Conservation (phyloP, 2,113 vertebrate genomes). For the Poecilia latipinna region DNA sequence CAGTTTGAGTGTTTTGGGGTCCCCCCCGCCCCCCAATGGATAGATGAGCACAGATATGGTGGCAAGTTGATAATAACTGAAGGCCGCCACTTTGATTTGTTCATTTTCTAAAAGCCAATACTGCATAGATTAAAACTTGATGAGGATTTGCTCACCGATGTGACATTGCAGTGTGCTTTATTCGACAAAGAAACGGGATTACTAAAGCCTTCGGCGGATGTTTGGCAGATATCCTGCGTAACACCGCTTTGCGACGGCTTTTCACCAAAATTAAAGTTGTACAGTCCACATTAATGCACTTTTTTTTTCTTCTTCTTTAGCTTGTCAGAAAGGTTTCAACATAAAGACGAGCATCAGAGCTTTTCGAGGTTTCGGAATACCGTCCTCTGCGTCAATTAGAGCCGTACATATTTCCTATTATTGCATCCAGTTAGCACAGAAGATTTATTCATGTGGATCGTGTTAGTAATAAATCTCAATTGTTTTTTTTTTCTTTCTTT, state of each 20-base stretch:
- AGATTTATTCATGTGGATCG: conserved; percentile 56
- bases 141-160: conserved; percentile 34
- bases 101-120: conserved; percentile 26
- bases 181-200: conserved; percentile 44
- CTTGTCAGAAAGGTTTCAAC: conserved; percentile 13
- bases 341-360: conserved; percentile 47
- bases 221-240: conserved; percentile 50
- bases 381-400: conserved; percentile 67
- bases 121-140: conserved; percentile 31
- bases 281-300: conserved; percentile 44
- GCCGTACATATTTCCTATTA: conserved; percentile 48
- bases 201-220: conserved; percentile 31
- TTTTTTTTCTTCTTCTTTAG: not conserved
- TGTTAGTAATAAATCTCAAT: conserved; percentile 59
- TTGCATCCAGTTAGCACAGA: conserved; percentile 31
- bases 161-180: conserved; percentile 38
- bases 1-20: not conserved
- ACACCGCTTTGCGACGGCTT: conserved; percentile 40
- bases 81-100: conserved; percentile 23
- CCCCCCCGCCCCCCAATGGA: no score
- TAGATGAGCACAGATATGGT: conserved; percentile 1
- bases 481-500: conserved; percentile 17
- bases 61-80: not conserved
- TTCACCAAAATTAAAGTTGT: conserved; percentile 49
- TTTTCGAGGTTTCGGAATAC: conserved; percentile 48